A percentile compares a stretch with the other conserved stretches of the same genome.
Conservation (phyloP, 1,140 invertebrate genomes). For the Antheraea mylitta region DNA sequence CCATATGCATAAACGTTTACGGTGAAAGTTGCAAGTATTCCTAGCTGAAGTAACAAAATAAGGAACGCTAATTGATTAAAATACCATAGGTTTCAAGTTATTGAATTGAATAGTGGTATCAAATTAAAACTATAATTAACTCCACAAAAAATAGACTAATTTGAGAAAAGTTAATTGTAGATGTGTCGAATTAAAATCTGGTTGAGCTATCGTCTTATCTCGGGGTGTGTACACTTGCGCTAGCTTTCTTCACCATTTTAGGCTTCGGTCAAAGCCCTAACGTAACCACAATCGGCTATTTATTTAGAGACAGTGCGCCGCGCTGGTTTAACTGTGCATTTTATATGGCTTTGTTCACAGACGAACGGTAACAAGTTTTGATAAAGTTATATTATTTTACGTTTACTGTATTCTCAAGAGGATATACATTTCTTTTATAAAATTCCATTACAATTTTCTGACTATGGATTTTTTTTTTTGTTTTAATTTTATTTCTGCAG, state of each 20-base stretch:
- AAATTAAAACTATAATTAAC: neutral
- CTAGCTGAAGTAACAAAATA: too few relatives aligned
- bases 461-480: too few relatives aligned
- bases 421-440: too few relatives aligned
- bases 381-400: neutral
- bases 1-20: too few relatives aligned
- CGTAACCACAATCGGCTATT: constrained; percentile 34
- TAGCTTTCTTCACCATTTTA: constrained; percentile 64
- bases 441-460: too few relatives aligned
- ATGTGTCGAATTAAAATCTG: constrained; percentile 34
- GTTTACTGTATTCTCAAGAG: too few relatives aligned
- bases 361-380: neutral
- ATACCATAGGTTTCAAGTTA: too few relatives aligned
- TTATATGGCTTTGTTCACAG: constrained; percentile 9
- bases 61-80: too few relatives aligned
- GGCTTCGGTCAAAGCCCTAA: constrained; percentile 50
- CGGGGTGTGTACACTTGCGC: constrained; percentile 27
- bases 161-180: constrained; percentile 28
- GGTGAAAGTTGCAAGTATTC: too few relatives aligned
- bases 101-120: neutral
- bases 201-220: constrained; percentile 39
- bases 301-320: neutral
- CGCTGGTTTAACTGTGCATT: constrained; percentile 3
- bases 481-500: too few relatives aligned
- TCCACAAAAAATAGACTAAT: neutral